Percentiles rank a stretch among this genome's conserved stretches.
phyloP scores from a whole-genome alignment of 1,140 invertebrate species.

The Coelopa frigida region DNA sequence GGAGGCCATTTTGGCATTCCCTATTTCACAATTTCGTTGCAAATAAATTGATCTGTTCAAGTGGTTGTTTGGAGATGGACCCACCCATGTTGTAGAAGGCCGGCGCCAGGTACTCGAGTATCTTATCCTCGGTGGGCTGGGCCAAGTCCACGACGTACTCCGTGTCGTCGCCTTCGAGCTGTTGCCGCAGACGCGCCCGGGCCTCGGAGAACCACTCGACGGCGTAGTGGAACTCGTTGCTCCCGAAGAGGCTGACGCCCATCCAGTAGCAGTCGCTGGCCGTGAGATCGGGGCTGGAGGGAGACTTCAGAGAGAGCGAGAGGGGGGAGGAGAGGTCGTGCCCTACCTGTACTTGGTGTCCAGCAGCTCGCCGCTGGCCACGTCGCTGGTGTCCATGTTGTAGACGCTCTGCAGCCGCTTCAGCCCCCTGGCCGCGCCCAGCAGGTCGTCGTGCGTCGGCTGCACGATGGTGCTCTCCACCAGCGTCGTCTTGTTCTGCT shows the following conservation, averaged over 20 bases:
- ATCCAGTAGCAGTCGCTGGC: conserved; percentile 92
- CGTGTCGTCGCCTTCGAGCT: not conserved
- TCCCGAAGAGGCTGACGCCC: conserved; percentile 80
- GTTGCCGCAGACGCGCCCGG: conserved; percentile 35
- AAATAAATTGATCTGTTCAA: not conserved
- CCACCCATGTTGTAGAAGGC: conserved; percentile 13
- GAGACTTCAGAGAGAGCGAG: too few relatives aligned
- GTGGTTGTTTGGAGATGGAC: too few relatives aligned
- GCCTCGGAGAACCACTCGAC: conserved; percentile 90
- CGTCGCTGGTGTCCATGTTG: conserved; percentile 71
- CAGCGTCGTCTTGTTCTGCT: conserved; percentile 55
- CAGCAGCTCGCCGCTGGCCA: conserved; percentile 77
- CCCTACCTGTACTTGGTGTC: conserved; percentile 60
- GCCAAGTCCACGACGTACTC: not conserved
- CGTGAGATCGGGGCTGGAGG: too few relatives aligned
- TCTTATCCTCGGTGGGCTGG: conserved; percentile 12
- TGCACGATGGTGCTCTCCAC: conserved; percentile 57
- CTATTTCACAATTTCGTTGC: not conserved
- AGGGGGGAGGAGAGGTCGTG: too few relatives aligned
- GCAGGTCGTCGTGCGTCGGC: conserved; percentile 78
- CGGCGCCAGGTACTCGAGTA: conserved; percentile 17
- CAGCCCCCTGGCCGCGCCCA: conserved; percentile 85
- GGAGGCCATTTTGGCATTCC: conserved; percentile 21
- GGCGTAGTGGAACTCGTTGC: conserved; percentile 83
- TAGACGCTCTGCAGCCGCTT: conserved; percentile 92